phyloP scores from a whole-genome alignment of 2,113 vertebrate genomes.

The Fregata magnificens region DNA sequence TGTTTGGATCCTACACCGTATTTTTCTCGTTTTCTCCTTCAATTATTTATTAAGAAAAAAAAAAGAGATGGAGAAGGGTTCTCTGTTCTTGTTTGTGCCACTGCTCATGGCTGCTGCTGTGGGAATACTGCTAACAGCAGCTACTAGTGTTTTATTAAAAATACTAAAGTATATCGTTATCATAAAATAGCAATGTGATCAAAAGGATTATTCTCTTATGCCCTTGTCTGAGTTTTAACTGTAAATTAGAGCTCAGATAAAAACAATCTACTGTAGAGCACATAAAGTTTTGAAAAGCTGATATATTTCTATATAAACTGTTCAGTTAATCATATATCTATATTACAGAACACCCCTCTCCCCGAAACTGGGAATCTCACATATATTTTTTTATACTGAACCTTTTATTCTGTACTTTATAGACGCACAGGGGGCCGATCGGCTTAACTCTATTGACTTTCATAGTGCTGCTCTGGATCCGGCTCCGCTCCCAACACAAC shows the following conservation, averaged over 20 bases:
- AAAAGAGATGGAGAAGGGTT: neutral
- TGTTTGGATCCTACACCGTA: conserved; percentile 9
- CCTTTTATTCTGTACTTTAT: neutral
- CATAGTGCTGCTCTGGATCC: neutral
- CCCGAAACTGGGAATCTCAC: neutral
- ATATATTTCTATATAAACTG: neutral
- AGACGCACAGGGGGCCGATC: neutral
- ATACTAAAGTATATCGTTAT: conserved; percentile 54
- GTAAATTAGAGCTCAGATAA: conserved; percentile 16
- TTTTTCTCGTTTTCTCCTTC: conserved; percentile 46
- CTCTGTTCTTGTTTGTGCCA: conserved; percentile 36
- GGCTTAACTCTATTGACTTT: neutral
- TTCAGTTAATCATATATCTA: neutral
- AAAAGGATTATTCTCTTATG: conserved; percentile 8
- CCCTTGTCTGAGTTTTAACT: neutral
- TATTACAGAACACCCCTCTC: neutral
- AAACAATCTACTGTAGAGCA: neutral
- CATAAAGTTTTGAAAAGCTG: neutral
- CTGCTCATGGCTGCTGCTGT: neutral
- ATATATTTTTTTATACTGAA: neutral
- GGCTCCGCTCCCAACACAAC: neutral
- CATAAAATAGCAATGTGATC: conserved; percentile 40
- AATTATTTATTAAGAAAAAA: conserved; percentile 53
- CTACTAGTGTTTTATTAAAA: conserved; percentile 53
- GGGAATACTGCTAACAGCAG: conserved; percentile 20